These are phyloP conservation scores for Galagoides demidoff DNA, from an alignment of 2,797 vertebrate genomes.

Conservation along the genomic window DNA sequence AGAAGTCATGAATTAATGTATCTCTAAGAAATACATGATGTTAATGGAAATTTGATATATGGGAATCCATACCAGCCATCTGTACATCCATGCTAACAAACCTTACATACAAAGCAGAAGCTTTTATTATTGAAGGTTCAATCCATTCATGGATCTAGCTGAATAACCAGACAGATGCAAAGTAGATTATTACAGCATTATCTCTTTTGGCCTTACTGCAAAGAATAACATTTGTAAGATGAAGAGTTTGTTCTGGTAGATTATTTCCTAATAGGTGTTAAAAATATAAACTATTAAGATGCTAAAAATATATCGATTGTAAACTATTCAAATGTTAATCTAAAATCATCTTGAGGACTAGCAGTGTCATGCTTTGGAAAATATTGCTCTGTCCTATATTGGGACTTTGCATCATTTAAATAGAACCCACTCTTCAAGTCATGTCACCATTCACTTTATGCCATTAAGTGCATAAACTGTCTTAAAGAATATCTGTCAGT, in stretches of 20 bases:
- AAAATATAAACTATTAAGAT: slow-evolving; percentile 22
- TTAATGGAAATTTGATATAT: neutral
- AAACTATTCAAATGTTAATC: slow-evolving; percentile 15
- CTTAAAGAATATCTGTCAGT: neutral
- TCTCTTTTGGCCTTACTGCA: neutral
- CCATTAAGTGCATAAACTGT: neutral
- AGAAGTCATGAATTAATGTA: neutral
- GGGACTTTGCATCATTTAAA: neutral
- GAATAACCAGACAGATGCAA: neutral
- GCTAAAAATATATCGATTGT: neutral
- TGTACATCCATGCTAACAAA: neutral
- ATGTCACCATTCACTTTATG: neutral
- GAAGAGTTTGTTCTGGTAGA: slow-evolving; percentile 16
- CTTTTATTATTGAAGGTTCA: slow-evolving; percentile 5
- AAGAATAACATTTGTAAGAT: neutral
- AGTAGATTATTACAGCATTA: neutral
- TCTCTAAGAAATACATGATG: neutral
- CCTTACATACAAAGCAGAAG: neutral
- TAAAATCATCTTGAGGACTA: neutral
- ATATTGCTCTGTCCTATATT: neutral
- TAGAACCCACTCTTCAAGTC: neutral
- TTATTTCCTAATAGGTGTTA: slow-evolving; percentile 16
- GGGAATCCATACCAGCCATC: neutral
- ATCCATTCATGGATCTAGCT: neutral
- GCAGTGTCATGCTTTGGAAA: neutral